Evolutionary conservation across 2,113 vertebrate genomes (phyloP).

Genomic region (Peromyscus maniculatus): DNA sequence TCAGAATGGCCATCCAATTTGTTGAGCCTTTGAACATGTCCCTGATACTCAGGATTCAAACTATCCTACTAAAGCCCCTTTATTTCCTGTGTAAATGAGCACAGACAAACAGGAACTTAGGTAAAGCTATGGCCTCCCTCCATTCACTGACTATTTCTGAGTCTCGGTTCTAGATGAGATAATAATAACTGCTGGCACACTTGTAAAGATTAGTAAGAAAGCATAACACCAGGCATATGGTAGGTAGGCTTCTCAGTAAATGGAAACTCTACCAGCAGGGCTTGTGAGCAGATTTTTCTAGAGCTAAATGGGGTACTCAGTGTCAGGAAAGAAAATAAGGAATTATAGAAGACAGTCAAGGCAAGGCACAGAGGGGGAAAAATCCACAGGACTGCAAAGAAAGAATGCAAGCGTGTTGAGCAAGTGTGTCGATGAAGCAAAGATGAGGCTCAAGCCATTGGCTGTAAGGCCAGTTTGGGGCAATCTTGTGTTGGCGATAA

Average conservation of each 20-base stretch:
- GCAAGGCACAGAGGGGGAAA: conserved; percentile 21
- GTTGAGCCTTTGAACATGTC: background rate
- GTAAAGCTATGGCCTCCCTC: background rate
- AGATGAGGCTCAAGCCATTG: conserved; percentile 36
- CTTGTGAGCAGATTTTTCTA: conserved; percentile 72
- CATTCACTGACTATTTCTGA: conserved; percentile 63
- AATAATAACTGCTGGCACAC: conserved; percentile 73
- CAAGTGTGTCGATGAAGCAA: conserved; percentile 18
- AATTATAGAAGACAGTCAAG: conserved; percentile 60
- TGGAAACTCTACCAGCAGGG: conserved; percentile 62
- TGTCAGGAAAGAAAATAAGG: conserved; percentile 60
- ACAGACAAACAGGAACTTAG: background rate
- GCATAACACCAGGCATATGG: conserved; percentile 73
- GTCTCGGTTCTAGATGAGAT: conserved; percentile 39
- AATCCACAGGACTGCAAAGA: background rate
- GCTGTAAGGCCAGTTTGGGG: background rate
- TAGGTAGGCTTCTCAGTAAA: conserved; percentile 74
- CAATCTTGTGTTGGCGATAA: background rate
- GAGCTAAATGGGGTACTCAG: conserved; percentile 67
- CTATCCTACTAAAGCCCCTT: background rate
- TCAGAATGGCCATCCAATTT: background rate
- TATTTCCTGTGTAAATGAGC: background rate
- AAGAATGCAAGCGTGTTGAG: conserved; percentile 2
- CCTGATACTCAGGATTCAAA: background rate
- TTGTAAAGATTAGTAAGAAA: conserved; percentile 61